These are phyloP conservation scores for Masticophis lateralis DNA, from an alignment of 2,797 vertebrate genomes.

Conservation along the genomic window DNA sequence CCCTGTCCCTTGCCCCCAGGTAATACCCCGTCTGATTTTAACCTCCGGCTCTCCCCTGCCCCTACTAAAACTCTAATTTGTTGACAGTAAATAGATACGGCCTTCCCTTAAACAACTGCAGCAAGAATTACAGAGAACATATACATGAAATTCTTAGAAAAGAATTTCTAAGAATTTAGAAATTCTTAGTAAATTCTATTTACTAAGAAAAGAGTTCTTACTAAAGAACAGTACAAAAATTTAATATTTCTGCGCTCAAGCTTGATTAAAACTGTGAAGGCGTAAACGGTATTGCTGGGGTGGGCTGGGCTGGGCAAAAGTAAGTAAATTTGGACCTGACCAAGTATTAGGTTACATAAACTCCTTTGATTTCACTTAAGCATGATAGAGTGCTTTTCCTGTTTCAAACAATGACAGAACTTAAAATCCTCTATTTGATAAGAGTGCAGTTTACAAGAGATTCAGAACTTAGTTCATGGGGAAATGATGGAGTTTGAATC, in stretches of 20 bases:
- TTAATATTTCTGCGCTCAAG: neutral
- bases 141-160: neutral
- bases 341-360: neutral
- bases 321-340: neutral
- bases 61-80: neutral
- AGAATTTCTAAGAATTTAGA: no score
- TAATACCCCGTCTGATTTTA: neutral
- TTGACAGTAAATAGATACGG: neutral
- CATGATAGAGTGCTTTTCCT: neutral
- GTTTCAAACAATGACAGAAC: neutral
- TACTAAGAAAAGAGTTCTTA: no score
- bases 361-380: neutral
- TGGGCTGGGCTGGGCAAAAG: neutral
- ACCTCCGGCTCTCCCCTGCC: neutral
- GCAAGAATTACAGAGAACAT: neutral
- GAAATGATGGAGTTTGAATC: neutral
- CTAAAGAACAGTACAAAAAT: neutral
- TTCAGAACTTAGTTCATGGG: neutral
- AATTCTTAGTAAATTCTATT: no score
- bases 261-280: neutral
- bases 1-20: neutral
- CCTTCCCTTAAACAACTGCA: neutral
- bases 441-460: neutral
- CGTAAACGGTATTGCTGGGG: neutral
- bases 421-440: neutral